phyloP scores from a whole-genome alignment of 1,140 invertebrate genomes.

The Micrasema minimum region DNA sequence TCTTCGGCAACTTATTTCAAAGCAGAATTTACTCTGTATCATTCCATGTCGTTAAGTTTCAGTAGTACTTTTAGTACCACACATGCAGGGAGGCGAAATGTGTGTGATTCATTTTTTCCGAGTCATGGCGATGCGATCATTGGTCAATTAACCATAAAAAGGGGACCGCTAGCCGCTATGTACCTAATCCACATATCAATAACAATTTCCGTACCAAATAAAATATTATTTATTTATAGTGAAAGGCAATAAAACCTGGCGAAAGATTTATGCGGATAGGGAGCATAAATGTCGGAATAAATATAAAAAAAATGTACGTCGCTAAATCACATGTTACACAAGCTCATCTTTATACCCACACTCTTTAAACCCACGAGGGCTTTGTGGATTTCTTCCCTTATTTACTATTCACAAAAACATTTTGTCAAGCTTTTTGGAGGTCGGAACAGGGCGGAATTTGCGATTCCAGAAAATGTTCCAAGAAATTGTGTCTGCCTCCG shows the following conservation, averaged over 20 bases:
- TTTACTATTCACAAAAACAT: constrained; percentile 52
- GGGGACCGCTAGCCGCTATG: neutral
- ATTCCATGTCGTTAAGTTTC: too few species aligned
- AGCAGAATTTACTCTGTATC: neutral
- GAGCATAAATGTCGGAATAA: constrained; percentile 50
- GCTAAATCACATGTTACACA: constrained; percentile 31
- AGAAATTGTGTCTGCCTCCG: constrained; percentile 8
- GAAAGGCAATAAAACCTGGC: constrained; percentile 48
- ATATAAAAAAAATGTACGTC: constrained; percentile 43
- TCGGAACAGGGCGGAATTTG: constrained; percentile 19
- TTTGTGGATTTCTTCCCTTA: constrained; percentile 27
- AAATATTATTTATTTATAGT: constrained; percentile 50
- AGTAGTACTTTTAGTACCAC: too few species aligned
- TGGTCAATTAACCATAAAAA: constrained; percentile 29
- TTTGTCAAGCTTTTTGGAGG: constrained; percentile 35
- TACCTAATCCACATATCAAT: constrained; percentile 25
- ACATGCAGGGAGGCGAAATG: too few species aligned
- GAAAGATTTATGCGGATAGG: constrained; percentile 38
- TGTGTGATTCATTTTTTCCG: too few species aligned
- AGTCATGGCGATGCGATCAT: neutral
- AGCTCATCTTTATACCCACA: constrained; percentile 24
- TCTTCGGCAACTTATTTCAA: neutral
- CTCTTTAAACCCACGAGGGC: constrained; percentile 5
- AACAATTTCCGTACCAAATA: constrained; percentile 46
- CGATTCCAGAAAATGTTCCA: constrained; percentile 16